These are phyloP conservation scores for Lithodes maja DNA, from an alignment of 2,888 invertebrate species.

Conservation along the genomic window DNA sequence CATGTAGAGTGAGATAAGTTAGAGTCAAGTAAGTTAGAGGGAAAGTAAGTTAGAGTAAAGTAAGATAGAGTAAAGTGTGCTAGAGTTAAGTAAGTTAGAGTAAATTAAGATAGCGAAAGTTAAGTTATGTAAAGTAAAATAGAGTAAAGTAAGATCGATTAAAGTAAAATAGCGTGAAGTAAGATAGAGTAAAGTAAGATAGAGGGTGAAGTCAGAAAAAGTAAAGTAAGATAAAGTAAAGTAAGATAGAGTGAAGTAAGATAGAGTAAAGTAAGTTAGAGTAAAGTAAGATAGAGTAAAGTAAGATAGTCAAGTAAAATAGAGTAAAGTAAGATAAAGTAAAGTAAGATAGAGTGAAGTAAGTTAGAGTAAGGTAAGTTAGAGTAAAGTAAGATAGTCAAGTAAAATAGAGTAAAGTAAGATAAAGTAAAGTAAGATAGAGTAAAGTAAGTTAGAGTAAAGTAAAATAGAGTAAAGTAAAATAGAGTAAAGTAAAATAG, in stretches of 20 bases:
- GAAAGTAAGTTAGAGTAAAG: no score
- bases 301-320: not conserved
- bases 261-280: not conserved
- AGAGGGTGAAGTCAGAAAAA: not conserved
- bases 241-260: slow-evolving; percentile 13
- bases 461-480: not conserved
- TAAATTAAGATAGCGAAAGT: no score
- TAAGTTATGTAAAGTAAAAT: no score
- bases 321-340: no score
- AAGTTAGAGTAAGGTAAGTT: not conserved
- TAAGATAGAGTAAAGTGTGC: no score
- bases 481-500: no score
- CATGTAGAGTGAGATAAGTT: no score
- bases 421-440: slow-evolving; percentile 1
- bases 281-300: not conserved
- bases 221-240: not conserved
- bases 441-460: not conserved
- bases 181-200: not conserved
- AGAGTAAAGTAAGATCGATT: no score
- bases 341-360: no score
- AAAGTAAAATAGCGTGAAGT: no score
- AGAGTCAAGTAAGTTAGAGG: no score
- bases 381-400: not conserved
- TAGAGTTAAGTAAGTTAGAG: no score
- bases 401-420: not conserved